Evolutionary conservation across 2,113 vertebrate genomes (phyloP), one percentile per base, ranked within the genome.

Genomic region (Petrocephalus zakoni): DNA sequence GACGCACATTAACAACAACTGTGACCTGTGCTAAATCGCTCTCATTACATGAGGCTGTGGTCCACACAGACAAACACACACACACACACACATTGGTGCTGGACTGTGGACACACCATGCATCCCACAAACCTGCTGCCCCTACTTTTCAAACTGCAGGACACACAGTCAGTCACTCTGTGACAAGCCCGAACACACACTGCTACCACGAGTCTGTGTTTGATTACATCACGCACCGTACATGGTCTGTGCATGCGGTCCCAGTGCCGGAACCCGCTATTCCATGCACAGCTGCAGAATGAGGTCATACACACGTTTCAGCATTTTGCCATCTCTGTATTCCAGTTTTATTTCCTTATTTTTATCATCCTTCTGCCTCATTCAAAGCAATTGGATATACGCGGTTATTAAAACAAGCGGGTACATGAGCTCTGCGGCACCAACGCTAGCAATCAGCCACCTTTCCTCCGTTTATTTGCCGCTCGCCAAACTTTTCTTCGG

Each of bases 281-380:
- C 34, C 4, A 47, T 0, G 8, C 46, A 64, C 89, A 90, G 81
- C 89, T 88, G 87, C 85, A 49, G 19, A 85, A 49, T 90, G 82
- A 90, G 61, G 51, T 88, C 89, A 90, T 78, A 22, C 49, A 46
- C 52, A 34, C 53, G 5, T 49, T 72, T 49, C 68, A 83, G 19
- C 21, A 13, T 88, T 47, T 58, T 58, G 25, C 19, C 52, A 47
- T 53, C 49, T 37, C 34, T 1, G 22, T 64, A 78, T 78, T 78
- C 42, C 34, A 25, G 42, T 61, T 89, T 89, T 72, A 64, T n/a
- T 64, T 84, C 4, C 47, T 61, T 22, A 34, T 47, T 81, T 81
- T 88, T 84, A 29, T 61, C 2, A 55, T 9, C 22, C 21, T 85
- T 55, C 87, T 3, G 49, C 13, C 83, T 49, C 1, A n/a, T 29